phyloP scores from a whole-genome alignment of 2,797 vertebrate species.

The Eospalax fontanierii region DNA sequence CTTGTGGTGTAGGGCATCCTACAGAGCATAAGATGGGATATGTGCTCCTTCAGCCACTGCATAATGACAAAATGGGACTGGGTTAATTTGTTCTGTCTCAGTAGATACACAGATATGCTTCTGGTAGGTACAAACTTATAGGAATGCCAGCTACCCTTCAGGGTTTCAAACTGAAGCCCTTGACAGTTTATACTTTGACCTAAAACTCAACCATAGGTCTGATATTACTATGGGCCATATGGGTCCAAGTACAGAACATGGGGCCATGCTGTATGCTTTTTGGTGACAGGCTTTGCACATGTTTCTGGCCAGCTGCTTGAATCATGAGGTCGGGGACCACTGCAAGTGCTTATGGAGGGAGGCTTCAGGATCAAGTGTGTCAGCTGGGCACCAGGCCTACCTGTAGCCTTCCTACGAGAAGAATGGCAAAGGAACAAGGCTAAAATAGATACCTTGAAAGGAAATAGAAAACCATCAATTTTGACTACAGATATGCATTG shows the following conservation, averaged over 20 bases:
- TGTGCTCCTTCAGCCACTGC: slow-evolving; percentile 96
- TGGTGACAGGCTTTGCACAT: not conserved
- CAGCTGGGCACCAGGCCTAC: not conserved
- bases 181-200: not conserved
- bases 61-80: slow-evolving; percentile 94
- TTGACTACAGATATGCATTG: not conserved
- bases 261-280: not conserved
- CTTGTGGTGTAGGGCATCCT: slow-evolving; percentile 94
- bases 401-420: not conserved
- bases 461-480: not conserved
- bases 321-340: not conserved
- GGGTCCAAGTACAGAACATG: not conserved
- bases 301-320: not conserved
- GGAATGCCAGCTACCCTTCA: slow-evolving; percentile 94
- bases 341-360: not conserved
- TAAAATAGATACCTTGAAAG: not conserved
- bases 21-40: slow-evolving; percentile 96
- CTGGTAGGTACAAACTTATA: slow-evolving; percentile 94
- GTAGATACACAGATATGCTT: slow-evolving; percentile 93
- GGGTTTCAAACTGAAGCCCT: not conserved
- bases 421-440: not conserved
- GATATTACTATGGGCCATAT: no score
- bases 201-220: not conserved
- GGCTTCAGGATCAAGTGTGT: not conserved
- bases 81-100: slow-evolving; percentile 94